These are phyloP conservation scores for Cairina moschata DNA, from an alignment of 2,113 vertebrate genomes.

Conservation along the genomic window DNA sequence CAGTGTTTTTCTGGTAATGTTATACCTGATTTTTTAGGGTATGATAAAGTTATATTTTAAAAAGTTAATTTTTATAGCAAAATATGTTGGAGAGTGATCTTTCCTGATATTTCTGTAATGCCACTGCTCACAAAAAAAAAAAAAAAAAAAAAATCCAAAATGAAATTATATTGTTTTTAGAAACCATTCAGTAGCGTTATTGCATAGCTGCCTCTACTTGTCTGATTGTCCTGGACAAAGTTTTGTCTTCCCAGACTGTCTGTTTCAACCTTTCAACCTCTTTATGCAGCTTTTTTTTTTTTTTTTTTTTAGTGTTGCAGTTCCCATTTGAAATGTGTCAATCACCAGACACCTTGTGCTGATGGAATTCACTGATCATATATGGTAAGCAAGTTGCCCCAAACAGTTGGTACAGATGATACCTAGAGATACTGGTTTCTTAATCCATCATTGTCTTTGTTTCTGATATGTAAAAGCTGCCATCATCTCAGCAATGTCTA, in stretches of 20 bases:
- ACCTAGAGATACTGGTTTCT: background rate
- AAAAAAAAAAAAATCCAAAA: background rate
- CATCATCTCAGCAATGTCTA: background rate
- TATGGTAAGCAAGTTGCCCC: accelerated
- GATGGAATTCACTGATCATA: accelerated
- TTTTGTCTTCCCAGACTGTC: background rate
- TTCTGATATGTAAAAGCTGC: background rate
- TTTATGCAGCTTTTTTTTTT: no score
- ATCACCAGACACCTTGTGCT: accelerated
- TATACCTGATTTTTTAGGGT: background rate
- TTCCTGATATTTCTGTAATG: background rate
- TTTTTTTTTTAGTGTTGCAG: no score
- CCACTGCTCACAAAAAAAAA: background rate
- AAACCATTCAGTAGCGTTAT: accelerated
- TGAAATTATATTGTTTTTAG: background rate
- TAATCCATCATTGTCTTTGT: background rate
- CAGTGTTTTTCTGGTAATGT: background rate
- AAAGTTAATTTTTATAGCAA: no score
- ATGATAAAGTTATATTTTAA: background rate
- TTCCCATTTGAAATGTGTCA: background rate
- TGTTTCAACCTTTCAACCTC: no score
- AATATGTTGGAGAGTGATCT: accelerated
- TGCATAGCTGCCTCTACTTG: background rate
- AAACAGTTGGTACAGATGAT: no score
- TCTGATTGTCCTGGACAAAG: background rate